Evolutionary conservation across 2,888 invertebrate genomes (phyloP).

Genomic region (Cremastinae sp.): DNA sequence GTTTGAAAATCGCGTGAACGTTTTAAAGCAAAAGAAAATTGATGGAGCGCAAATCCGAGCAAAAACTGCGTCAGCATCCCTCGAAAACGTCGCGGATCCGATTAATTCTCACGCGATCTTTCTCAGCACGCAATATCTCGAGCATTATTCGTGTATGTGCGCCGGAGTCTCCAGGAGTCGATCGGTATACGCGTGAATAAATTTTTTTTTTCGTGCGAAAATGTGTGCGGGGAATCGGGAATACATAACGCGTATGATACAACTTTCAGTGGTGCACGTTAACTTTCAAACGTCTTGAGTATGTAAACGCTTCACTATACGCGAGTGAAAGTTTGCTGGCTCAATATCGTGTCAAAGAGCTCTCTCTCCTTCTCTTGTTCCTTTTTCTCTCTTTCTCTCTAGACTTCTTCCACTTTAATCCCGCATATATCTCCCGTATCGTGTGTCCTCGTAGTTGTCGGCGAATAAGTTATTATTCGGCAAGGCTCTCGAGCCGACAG

Average conservation of each 20-base stretch:
- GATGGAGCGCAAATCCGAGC: too few species aligned
- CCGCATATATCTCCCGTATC: conserved; percentile 26
- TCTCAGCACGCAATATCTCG: conserved; percentile 12
- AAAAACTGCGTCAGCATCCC: too few species aligned
- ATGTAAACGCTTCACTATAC: conserved; percentile 13
- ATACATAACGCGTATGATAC: conserved; percentile 41
- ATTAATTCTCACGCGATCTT: conserved; percentile 2
- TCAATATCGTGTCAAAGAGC: conserved; percentile 42
- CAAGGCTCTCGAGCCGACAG: conserved; percentile 47
- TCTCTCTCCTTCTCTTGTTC: conserved; percentile 1
- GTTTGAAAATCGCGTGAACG: too few species aligned
- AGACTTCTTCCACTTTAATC: background rate
- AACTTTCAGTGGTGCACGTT: conserved; percentile 16
- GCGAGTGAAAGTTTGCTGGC: conserved; percentile 49
- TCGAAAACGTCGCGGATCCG: too few species aligned
- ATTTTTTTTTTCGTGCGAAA: too few species aligned
- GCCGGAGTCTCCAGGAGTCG: too few species aligned
- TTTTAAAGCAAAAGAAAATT: too few species aligned
- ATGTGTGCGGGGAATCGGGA: too few species aligned
- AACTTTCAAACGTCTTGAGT: conserved; percentile 41
- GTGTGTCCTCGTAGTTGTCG: conserved; percentile 43
- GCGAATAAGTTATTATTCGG: conserved; percentile 60
- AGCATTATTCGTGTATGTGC: too few species aligned
- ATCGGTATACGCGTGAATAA: too few species aligned
- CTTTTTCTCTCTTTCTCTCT: conserved; percentile 10